Percentiles rank a stretch among this genome's conserved stretches.
Evolutionary conservation across 2,797 vertebrate genomes (phyloP).

Genomic region (Australoheros facetus): DNA sequence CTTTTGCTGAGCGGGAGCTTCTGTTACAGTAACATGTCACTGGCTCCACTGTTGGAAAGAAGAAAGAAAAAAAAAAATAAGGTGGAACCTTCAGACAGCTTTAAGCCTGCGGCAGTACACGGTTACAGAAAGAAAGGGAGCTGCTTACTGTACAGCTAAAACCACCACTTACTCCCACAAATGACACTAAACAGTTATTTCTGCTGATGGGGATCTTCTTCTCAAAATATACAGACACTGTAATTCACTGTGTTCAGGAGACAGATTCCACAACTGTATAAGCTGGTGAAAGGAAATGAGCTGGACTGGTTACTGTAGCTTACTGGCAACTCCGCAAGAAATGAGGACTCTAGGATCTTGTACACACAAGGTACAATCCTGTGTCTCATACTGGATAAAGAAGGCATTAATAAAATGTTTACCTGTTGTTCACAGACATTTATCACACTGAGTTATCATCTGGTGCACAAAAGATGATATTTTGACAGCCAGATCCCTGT

Average conservation of each 20-base stretch:
- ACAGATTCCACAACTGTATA: not conserved
- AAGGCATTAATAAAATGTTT: too few relatives aligned
- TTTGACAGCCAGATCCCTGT: too few relatives aligned
- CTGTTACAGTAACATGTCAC: not conserved
- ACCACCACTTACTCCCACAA: not conserved
- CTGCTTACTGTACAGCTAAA: not conserved
- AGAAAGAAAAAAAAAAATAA: too few relatives aligned
- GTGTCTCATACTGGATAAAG: not conserved
- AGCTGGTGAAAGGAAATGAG: not conserved
- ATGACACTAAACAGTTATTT: not conserved
- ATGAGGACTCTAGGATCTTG: not conserved
- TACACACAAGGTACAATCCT: not conserved
- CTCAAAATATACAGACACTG: not conserved
- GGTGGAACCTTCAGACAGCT: not conserved
- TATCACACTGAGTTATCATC: too few relatives aligned
- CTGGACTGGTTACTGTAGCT: not conserved
- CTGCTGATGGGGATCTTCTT: rapidly evolving
- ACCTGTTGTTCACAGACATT: too few relatives aligned
- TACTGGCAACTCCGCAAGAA: not conserved
- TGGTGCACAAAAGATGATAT: too few relatives aligned
- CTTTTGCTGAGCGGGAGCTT: not conserved
- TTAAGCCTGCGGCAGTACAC: not conserved
- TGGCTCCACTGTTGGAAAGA: not conserved
- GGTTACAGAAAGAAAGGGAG: not conserved
- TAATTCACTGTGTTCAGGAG: not conserved